A percentile compares a stretch with the other conserved stretches of the same genome.
phyloP scores from a whole-genome alignment of 2,797 vertebrate genomes.

The Betta splendens region DNA sequence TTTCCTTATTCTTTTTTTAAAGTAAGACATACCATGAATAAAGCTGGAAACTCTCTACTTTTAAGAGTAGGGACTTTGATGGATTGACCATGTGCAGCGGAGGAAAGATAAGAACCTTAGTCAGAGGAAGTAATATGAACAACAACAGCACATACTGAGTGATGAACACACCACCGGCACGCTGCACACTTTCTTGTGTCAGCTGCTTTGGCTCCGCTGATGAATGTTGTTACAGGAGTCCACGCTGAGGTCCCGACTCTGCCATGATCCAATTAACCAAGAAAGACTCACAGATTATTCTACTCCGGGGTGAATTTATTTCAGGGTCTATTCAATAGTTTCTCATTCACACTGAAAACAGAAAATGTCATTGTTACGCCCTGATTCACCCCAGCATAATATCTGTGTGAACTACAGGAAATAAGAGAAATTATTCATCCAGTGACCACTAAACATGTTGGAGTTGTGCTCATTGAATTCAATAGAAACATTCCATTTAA shows the following conservation, averaged over 20 bases:
- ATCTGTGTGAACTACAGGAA: constrained; percentile 19
- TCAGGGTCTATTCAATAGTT: background rate
- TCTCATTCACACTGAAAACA: constrained; percentile 20
- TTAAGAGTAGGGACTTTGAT: background rate
- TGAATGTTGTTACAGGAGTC: constrained; percentile 36
- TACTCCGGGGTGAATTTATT: constrained; percentile 21
- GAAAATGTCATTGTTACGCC: constrained; percentile 9
- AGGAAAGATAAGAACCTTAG: too few species aligned
- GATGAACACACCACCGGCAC: too few species aligned
- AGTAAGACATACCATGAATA: too few species aligned
- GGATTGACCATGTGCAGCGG: too few species aligned
- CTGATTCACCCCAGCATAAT: constrained; percentile 8
- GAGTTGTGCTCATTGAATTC: too few species aligned
- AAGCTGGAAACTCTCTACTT: background rate
- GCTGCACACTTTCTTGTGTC: background rate
- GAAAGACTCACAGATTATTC: constrained; percentile 13
- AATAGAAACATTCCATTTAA: too few species aligned
- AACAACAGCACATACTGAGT: too few species aligned
- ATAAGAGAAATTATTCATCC: too few species aligned
- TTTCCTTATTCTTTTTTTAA: too few species aligned
- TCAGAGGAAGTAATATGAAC: too few species aligned
- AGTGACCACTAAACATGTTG: too few species aligned
- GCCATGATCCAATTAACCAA: constrained; percentile 36
- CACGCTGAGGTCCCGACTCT: constrained; percentile 22
- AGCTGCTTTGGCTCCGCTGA: constrained; percentile 22